Evolutionary conservation across 2,113 vertebrate genomes (phyloP), one percentile per base, ranked within the genome.

Genomic region (Bubo blakistoni): DNA sequence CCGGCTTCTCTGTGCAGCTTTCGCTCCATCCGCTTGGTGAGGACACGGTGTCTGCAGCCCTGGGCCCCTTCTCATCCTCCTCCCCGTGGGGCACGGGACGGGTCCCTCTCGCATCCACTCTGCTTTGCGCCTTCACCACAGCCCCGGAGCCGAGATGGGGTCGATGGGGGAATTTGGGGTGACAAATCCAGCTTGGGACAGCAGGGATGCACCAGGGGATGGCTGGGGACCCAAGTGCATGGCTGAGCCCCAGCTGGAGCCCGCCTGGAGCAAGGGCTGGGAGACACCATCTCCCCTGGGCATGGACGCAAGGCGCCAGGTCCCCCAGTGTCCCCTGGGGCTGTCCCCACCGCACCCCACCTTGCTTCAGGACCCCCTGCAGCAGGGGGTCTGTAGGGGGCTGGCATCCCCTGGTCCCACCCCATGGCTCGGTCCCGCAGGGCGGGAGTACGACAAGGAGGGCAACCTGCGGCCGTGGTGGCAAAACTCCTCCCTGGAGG

Each of bases 401-500:
- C 34, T 2, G 1, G 36, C 7, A 5, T 58, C 14, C 65, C 58
- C 55, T 3, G 8, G 63, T 38, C 44, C 63, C 84, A 54, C 13
- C 32, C 17, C 82, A 62, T 0, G 5, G n/a, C 52, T 67, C 1
- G 17, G 30, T 89, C 57, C 52, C 20, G 13, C 97, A 99, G 99
- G 99, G 51, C 98, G 99, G 0, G 99, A 99, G 93, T 99, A 99
- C 2, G 99, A 99, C 94, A 99, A 99, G 93, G 99, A 99, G 71
- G 99, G 99, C 11, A 99, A 99, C 97, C 93, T 99, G 92, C 98
- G 99, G 84, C 99, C 99, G 0, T 99, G 99, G 99, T 99, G 99
- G 99, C 99, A 99, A 97, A 99, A 99, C 90, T 98, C 98, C 6
- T 99, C 99, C 0, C 98, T 99, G 96, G 99, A 99, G 3, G 99